These are phyloP conservation scores for Ariopsis seemanni DNA, from an alignment of 2,113 vertebrate species.

Conservation along the genomic window DNA sequence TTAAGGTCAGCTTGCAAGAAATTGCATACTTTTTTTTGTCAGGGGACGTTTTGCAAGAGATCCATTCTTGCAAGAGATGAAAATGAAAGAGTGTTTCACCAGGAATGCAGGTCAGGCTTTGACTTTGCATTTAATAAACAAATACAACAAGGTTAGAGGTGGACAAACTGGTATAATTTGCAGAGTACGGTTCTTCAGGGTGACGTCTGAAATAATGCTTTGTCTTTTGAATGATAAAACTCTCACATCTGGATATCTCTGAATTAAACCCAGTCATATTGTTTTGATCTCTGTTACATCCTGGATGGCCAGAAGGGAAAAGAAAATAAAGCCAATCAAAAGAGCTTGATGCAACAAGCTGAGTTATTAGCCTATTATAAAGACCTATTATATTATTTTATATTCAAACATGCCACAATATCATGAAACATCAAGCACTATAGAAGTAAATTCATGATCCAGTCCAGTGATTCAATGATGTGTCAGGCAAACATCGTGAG, in stretches of 20 bases:
- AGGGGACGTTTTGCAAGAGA: not conserved
- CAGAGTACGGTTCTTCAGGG: not conserved
- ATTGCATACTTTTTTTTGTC: not conserved
- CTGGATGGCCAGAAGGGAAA: not conserved
- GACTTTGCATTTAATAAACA: not conserved
- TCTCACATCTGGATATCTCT: not conserved
- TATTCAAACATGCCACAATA: not conserved
- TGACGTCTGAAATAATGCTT: not conserved
- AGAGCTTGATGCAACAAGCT: not conserved
- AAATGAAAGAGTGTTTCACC: not conserved
- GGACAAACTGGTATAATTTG: not conserved
- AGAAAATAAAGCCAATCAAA: not conserved
- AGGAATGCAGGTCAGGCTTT: not conserved
- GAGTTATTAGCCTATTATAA: not conserved
- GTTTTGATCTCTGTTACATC: not conserved
- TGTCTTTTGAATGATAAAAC: not conserved
- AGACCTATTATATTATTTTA: not conserved
- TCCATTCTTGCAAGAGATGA: not conserved
- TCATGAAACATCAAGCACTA: not conserved
- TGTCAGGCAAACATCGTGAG: not conserved
- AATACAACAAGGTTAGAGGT: not conserved
- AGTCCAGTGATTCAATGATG: not conserved
- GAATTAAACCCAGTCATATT: not conserved
- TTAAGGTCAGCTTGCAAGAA: conserved; percentile 9
- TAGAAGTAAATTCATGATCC: not conserved